Percentiles rank a stretch among this genome's conserved stretches.
Conservation (phyloP, 2,888 invertebrate species). For the Therioaphis trifolii region DNA sequence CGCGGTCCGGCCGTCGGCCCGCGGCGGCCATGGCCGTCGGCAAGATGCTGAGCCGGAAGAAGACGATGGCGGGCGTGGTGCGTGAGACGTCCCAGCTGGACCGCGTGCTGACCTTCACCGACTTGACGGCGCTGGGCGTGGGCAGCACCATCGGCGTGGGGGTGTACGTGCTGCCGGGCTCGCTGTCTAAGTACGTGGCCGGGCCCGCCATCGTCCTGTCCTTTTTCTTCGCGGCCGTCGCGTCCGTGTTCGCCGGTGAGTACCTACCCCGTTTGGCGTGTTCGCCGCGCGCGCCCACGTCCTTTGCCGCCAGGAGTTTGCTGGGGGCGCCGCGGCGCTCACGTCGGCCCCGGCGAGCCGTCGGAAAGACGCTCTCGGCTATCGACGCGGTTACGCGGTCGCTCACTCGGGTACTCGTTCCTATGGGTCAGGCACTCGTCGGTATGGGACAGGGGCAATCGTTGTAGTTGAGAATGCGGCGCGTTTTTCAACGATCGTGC, state of each 20-base stretch:
- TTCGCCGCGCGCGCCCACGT: no score
- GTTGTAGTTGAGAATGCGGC: no score
- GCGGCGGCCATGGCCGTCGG: constrained; percentile 11
- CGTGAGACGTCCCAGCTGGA: constrained; percentile 48
- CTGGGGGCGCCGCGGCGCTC: no score
- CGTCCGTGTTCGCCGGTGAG: constrained; percentile 72
- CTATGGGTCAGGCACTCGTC: no score
- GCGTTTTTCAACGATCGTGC: no score
- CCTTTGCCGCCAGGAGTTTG: no score
- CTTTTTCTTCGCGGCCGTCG: constrained; percentile 73
- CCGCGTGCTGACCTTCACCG: constrained; percentile 66
- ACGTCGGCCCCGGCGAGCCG: no score
- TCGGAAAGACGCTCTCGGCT: no score
- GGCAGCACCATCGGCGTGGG: constrained; percentile 73
- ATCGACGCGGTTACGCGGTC: no score
- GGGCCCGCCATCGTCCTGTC: constrained; percentile 73
- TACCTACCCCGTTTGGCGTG: no score
- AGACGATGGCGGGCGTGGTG: constrained; percentile 50
- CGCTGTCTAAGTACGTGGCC: constrained; percentile 70
- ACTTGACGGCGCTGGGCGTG: constrained; percentile 71
- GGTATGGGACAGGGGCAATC: no score
- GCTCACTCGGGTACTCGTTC: no score
- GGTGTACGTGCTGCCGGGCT: constrained; percentile 73
- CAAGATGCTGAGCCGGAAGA: constrained; percentile 44
- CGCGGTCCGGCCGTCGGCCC: neutral